Conservation (phyloP, 2,113 vertebrate genomes). For the Paedocypris sp. region DNA sequence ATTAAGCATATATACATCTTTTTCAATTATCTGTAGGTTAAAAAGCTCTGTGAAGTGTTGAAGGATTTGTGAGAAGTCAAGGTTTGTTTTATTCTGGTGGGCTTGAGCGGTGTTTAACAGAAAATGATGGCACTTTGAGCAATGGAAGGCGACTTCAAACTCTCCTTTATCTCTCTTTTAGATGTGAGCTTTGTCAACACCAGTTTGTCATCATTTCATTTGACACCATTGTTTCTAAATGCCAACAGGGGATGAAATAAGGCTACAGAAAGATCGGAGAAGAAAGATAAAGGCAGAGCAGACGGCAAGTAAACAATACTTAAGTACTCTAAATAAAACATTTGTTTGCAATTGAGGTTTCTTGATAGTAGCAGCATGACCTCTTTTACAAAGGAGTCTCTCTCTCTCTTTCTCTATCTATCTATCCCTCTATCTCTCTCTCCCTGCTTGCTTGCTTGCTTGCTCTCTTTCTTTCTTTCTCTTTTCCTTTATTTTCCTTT, state of each 20-base stretch:
- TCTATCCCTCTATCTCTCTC: no score
- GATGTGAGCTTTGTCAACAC: constrained; percentile 53
- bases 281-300: constrained; percentile 38
- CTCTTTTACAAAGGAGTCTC: constrained; percentile 57
- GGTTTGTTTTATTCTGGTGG: no score
- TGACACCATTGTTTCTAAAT: constrained; percentile 46
- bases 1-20: no score
- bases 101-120: no score
- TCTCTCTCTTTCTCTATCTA: constrained; percentile 65
- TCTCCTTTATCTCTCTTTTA: not conserved
- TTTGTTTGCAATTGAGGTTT: constrained; percentile 66
- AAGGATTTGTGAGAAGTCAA: no score
- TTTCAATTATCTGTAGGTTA: no score
- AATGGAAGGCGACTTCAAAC: not conserved
- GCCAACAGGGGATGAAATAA: constrained; percentile 30
- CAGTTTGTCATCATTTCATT: constrained; percentile 49
- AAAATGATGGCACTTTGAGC: no score
- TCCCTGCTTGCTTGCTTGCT: no score
- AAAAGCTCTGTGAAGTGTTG: no score
- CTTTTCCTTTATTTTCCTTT: no score
- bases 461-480: no score
- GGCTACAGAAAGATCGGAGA: constrained; percentile 40
- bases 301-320: constrained; percentile 60
- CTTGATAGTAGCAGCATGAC: constrained; percentile 62
- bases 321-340: constrained; percentile 66